Conservation (phyloP, 2,113 vertebrate genomes). For the Tylochromis polylepis region DNA sequence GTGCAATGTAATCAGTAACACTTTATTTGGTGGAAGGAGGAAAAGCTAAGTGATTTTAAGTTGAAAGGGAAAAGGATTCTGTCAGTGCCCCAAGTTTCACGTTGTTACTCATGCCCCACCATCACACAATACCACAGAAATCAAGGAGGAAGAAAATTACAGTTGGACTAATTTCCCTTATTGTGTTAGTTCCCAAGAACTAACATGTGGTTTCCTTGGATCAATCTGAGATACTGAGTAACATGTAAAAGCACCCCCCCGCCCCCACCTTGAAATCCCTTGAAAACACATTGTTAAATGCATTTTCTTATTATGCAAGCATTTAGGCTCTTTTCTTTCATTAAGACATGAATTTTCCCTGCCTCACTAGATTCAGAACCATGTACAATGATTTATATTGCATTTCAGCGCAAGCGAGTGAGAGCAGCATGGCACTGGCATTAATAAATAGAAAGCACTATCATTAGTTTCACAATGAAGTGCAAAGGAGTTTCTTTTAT, state of each 20-base stretch:
- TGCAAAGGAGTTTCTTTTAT: neutral
- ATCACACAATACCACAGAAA: neutral
- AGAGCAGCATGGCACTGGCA: neutral
- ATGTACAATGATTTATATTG: neutral
- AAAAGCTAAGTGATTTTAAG: neutral
- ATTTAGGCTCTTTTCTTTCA: neutral
- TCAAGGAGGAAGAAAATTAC: neutral
- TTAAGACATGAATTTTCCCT: neutral
- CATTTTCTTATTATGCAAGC: neutral
- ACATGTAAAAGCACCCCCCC: neutral
- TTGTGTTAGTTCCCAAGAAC: neutral
- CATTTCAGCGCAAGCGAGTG: neutral
- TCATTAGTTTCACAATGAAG: neutral
- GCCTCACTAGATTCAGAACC: neutral
- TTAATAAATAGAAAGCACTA: neutral
- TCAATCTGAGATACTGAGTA: neutral
- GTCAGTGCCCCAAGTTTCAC: neutral
- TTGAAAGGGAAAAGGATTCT: neutral
- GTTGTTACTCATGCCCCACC: neutral
- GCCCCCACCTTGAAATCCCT: neutral
- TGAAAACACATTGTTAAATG: neutral
- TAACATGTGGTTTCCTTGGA: neutral
- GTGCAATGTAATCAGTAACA: neutral
- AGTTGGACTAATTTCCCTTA: neutral
- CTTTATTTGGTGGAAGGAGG: neutral